phyloP scores from a whole-genome alignment of 2,888 invertebrate genomes.

The Trichacis sp. region DNA sequence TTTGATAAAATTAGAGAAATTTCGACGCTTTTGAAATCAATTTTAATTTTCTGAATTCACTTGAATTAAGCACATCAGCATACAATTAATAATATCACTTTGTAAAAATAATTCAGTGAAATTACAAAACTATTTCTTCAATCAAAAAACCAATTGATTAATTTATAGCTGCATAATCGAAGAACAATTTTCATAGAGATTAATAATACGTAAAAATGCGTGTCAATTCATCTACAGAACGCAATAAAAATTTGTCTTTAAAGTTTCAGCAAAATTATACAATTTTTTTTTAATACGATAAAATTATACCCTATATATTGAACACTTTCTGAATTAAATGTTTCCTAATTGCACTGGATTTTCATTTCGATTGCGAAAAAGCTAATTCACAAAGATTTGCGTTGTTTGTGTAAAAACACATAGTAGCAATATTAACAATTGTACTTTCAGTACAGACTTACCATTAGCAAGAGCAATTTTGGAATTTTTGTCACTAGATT shows the following conservation, averaged over 20 bases:
- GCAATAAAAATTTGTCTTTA: constrained; percentile 21
- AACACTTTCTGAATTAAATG: not conserved
- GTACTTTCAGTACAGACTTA: constrained; percentile 31
- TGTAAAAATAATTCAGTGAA: too few species aligned
- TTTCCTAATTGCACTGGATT: not conserved
- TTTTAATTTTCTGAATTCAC: too few species aligned
- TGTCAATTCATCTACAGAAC: constrained; percentile 18
- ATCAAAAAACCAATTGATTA: too few species aligned
- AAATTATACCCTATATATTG: not conserved
- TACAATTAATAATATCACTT: too few species aligned
- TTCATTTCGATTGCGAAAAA: not conserved
- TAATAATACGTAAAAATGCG: constrained; percentile 15
- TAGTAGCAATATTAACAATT: constrained; percentile 15
- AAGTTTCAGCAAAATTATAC: constrained; percentile 18
- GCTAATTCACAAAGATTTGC: not conserved
- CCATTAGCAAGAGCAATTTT: constrained; percentile 15
- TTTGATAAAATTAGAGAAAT: too few species aligned
- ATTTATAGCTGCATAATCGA: too few species aligned
- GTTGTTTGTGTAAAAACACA: constrained; percentile 1
- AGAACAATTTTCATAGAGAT: too few species aligned
- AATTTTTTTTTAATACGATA: not conserved
- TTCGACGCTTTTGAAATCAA: too few species aligned
- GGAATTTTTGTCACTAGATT: constrained; percentile 7
- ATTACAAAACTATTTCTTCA: too few species aligned
- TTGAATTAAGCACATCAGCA: constrained; percentile 31